phyloP scores from a whole-genome alignment of 2,888 invertebrate genomes.

The Parnassius orleans region DNA sequence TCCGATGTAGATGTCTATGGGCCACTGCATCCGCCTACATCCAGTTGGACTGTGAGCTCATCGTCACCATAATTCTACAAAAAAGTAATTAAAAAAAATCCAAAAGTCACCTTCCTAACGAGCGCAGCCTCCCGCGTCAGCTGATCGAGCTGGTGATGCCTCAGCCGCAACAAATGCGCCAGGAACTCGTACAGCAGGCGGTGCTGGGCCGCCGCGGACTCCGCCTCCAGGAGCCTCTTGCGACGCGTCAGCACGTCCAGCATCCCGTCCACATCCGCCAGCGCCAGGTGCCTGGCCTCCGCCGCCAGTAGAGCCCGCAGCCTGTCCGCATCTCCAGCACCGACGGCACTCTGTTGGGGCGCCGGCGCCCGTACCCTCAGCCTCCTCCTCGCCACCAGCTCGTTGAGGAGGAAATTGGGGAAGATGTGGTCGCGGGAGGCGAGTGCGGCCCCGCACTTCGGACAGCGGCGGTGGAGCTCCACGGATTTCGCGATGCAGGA shows the following conservation, averaged over 20 bases:
- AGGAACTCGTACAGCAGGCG: slow-evolving; percentile 92
- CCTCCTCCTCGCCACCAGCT: slow-evolving; percentile 87
- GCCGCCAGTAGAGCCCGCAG: slow-evolving; percentile 84
- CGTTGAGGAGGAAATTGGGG: slow-evolving; percentile 93
- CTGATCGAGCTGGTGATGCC: slow-evolving; percentile 81
- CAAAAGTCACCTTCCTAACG: slow-evolving; percentile 65
- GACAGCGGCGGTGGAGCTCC: slow-evolving; percentile 89
- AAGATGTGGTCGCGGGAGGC: slow-evolving; percentile 87
- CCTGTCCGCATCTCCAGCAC: slow-evolving; percentile 60
- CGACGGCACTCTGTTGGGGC: slow-evolving; percentile 16
- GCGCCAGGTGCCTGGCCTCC: slow-evolving; percentile 85
- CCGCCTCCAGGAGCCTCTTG: slow-evolving; percentile 90
- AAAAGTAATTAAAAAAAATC: too few relatives aligned
- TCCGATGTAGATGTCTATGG: too few relatives aligned
- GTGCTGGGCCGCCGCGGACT: slow-evolving; percentile 89
- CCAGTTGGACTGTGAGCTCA: too few relatives aligned
- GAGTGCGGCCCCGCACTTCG: slow-evolving; percentile 89
- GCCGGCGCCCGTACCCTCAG: slow-evolving; percentile 49
- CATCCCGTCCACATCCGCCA: slow-evolving; percentile 91
- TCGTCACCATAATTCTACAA: too few relatives aligned
- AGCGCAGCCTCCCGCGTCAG: slow-evolving; percentile 84
- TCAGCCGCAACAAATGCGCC: slow-evolving; percentile 86
- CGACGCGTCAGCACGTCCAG: slow-evolving; percentile 89
- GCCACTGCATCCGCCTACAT: too few relatives aligned
- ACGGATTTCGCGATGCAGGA: slow-evolving; percentile 94